Base-by-base conservation (phyloP, 2,113 vertebrate species). In the Nyctibius bracteatus region DNA sequence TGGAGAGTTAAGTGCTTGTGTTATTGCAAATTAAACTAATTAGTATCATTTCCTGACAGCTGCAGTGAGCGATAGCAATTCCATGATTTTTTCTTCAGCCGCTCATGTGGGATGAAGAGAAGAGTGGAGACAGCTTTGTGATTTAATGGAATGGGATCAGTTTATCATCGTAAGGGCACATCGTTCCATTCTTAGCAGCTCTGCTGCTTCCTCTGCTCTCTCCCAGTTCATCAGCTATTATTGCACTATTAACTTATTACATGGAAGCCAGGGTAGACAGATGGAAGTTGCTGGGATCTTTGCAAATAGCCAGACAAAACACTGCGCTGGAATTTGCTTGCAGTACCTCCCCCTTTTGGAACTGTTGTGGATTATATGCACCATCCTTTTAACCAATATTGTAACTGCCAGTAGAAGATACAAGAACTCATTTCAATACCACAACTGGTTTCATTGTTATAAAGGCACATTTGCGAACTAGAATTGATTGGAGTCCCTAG, bases 11-110 rank as follows among this genome's bases (percentile, higher is more conserved):
- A 98, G 97, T 98, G 98, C 96, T 98, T 98, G 97, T 98, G 97
- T 98, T 98, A 98, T 98, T 98, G 98, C 98, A 98, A 98, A 98
- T 98, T 98, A 98, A 98, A 98, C 97, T 98, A 98, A 98, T 98
- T 98, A 98, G 97, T 98, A 98, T 98, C 86, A 96, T 98, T 98
- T 98, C 98, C 98, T 98, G 98, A 97, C 98, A 98, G 98, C 98
- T 98, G 98, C 98, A 98, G 97, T 83, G 93, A 98, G 92, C 96
- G 93, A 97, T 97, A 97, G 97, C 97, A 98, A 97, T 98, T 98
- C 97, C 96, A 97, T 12, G 75, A 96, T 93, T 95, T 97, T 95
- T 97, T 97, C 98, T 97, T 95, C 97, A 98, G 95, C 97, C 78
- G 49, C 83, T 98, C 95, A 33, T 92, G 94, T 85, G 96, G 97